Percentiles rank a stretch among this genome's conserved stretches.
Conservation (phyloP, 2,888 invertebrate species). For the Dicranocentrus wangi region DNA sequence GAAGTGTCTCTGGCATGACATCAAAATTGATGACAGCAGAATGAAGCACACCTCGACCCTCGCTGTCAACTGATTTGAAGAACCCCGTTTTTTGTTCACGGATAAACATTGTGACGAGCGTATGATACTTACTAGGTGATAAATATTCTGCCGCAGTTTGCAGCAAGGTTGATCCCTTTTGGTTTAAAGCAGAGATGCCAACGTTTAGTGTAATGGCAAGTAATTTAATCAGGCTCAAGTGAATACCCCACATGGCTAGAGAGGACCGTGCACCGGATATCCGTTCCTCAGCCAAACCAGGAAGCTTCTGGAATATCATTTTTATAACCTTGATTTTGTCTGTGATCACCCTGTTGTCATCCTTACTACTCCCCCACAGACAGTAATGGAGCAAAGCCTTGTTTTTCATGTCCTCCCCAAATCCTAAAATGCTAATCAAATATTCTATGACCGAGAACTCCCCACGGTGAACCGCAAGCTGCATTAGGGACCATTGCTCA, state of each 20-base stretch:
- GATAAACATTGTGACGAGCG: neutral
- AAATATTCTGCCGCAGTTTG: neutral
- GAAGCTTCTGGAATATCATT: neutral
- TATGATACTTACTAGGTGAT: neutral
- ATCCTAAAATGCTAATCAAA: neutral
- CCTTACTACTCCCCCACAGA: neutral
- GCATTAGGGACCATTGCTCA: neutral
- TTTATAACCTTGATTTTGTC: neutral
- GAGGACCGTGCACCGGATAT: neutral
- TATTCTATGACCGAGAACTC: neutral
- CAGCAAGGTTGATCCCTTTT: neutral
- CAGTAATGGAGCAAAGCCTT: neutral
- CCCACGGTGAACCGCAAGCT: neutral
- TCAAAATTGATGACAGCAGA: neutral
- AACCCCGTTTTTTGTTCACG: neutral
- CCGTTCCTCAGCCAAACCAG: neutral
- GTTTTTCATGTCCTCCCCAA: too few species aligned
- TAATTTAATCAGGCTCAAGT: neutral
- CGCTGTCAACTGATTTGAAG: neutral
- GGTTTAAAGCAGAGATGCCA: neutral
- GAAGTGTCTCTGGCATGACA: neutral
- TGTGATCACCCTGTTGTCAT: neutral
- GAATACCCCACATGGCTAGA: neutral
- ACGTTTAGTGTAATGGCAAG: neutral
- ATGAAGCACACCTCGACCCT: neutral